A percentile compares a stretch with the other conserved stretches of the same genome.
phyloP scores from a whole-genome alignment of 2,113 vertebrate genomes.

The Nerophis lumbriciformis region DNA sequence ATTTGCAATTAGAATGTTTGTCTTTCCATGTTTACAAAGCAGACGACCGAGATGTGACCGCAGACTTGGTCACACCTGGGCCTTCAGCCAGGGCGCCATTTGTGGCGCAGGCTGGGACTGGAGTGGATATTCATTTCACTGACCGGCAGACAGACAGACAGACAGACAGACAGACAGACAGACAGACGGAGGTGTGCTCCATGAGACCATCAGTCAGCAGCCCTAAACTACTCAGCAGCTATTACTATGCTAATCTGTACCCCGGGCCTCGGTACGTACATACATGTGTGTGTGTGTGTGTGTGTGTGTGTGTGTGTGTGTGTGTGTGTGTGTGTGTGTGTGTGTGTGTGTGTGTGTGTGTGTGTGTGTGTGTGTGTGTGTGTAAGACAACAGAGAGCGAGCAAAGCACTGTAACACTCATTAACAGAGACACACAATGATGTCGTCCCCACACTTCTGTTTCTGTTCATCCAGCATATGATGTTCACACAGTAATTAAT shows the following conservation, averaged over 20 bases:
- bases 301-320: not conserved
- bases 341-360: too few species aligned
- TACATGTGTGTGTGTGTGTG: not conserved
- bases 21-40: too few species aligned
- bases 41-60: too few species aligned
- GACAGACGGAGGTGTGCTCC: slow-evolving; percentile 42
- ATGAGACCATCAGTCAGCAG: slow-evolving; percentile 65
- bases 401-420: slow-evolving; percentile 58
- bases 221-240: slow-evolving; percentile 62
- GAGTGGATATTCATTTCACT: slow-evolving; percentile 67
- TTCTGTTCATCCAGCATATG: slow-evolving; percentile 69
- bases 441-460: slow-evolving; percentile 57
- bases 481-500: slow-evolving; percentile 73
- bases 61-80: slow-evolving; percentile 36
- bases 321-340: not conserved
- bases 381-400: slow-evolving; percentile 44
- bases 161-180: slow-evolving; percentile 57
- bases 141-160: slow-evolving; percentile 61
- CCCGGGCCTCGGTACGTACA: slow-evolving; percentile 3
- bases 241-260: slow-evolving; percentile 70
- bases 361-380: not conserved
- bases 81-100: slow-evolving; percentile 38
- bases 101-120: slow-evolving; percentile 32
- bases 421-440: slow-evolving; percentile 70
- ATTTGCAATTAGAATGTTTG: too few species aligned